Conservation (phyloP, 2,888 invertebrate species). For the Habroteleia sp. region DNA sequence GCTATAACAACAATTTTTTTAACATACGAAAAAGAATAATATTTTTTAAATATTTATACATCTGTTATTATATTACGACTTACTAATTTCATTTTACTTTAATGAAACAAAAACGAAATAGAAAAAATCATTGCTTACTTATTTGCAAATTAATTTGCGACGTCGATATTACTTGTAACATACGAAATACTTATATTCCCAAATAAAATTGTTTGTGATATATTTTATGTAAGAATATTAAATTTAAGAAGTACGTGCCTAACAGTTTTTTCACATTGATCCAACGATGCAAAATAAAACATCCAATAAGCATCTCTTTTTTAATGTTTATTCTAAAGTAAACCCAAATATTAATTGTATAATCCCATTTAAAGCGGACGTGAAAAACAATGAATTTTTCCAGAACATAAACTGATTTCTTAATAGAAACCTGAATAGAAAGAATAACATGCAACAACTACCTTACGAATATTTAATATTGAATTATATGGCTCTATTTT, state of each 20-base stretch:
- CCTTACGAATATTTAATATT: slow-evolving; percentile 54
- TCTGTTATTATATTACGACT: too few relatives aligned
- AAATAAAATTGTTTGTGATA: slow-evolving; percentile 33
- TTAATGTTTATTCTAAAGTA: slow-evolving; percentile 24
- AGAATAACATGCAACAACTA: slow-evolving; percentile 68
- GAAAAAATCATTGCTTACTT: too few relatives aligned
- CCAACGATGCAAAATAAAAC: slow-evolving; percentile 23
- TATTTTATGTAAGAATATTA: slow-evolving; percentile 43
- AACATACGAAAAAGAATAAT: too few relatives aligned
- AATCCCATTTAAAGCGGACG: slow-evolving; percentile 25
- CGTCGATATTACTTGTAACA: too few relatives aligned
- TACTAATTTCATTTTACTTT: too few relatives aligned
- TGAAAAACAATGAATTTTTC: slow-evolving; percentile 32
- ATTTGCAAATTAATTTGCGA: too few relatives aligned
- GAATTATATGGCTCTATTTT: too few relatives aligned
- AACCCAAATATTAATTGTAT: slow-evolving; percentile 9
- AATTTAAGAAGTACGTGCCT: slow-evolving; percentile 56
- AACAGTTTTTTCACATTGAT: slow-evolving; percentile 43
- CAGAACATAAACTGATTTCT: slow-evolving; percentile 44
- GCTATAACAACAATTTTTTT: too few relatives aligned
- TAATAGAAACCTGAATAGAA: too few relatives aligned
- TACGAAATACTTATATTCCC: too few relatives aligned
- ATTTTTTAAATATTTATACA: too few relatives aligned
- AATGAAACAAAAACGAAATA: too few relatives aligned
- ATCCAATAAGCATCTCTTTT: slow-evolving; percentile 28